Percentiles rank a stretch among this genome's conserved stretches.
phyloP scores from a whole-genome alignment of 2,888 invertebrate genomes.

The Drosophila colorata region DNA sequence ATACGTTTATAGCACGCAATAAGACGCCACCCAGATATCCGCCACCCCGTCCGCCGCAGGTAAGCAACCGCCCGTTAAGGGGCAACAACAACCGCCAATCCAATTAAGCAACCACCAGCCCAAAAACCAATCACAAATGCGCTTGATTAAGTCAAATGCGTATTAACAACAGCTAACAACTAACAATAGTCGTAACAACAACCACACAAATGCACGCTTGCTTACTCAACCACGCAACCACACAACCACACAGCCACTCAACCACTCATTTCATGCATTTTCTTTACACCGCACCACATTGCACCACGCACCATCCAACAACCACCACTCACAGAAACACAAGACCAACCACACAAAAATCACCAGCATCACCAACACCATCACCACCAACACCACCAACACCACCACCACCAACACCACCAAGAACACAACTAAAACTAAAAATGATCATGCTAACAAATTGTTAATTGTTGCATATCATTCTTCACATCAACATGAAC shows the following conservation, averaged over 20 bases:
- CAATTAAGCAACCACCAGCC: not conserved
- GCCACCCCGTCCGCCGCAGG: slow-evolving; percentile 91
- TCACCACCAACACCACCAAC: slow-evolving; percentile 33
- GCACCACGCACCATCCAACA: slow-evolving; percentile 27
- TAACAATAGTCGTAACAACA: slow-evolving; percentile 25
- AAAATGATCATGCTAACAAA: slow-evolving; percentile 80
- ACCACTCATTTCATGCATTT: slow-evolving; percentile 53
- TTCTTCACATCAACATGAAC: slow-evolving; percentile 78
- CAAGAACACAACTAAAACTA: slow-evolving; percentile 62
- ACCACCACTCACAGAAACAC: slow-evolving; percentile 41
- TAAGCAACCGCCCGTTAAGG: slow-evolving; percentile 71
- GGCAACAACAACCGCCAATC: slow-evolving; percentile 11
- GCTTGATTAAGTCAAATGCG: not conserved
- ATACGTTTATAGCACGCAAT: slow-evolving; percentile 95
- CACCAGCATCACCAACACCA: slow-evolving; percentile 34
- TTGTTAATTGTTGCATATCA: slow-evolving; percentile 83
- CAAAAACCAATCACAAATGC: slow-evolving; percentile 4
- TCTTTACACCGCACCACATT: slow-evolving; percentile 48
- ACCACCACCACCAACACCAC: slow-evolving; percentile 33
- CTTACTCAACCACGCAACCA: slow-evolving; percentile 7
- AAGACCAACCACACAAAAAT: slow-evolving; percentile 39
- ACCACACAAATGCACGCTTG: slow-evolving; percentile 18
- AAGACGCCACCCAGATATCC: slow-evolving; percentile 97
- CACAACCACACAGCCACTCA: slow-evolving; percentile 19
- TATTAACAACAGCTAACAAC: slow-evolving; percentile 12